Evolutionary conservation across 2,797 vertebrate species (phyloP).

Genomic region (Babyrousa celebensis): DNA sequence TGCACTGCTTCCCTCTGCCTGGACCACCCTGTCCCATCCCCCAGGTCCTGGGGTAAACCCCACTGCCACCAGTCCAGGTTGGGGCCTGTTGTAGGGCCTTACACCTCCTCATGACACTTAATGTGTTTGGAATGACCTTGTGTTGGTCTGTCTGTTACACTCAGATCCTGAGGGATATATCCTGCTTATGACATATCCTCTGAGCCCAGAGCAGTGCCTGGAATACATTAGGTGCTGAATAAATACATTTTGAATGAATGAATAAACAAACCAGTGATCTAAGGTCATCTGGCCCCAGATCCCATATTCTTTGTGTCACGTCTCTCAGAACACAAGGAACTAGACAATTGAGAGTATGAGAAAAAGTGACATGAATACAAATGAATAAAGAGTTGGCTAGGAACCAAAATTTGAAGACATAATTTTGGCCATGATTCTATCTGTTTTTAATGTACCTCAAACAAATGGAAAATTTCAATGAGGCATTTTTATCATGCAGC

Average conservation of each 20-base stretch:
- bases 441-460: conserved; percentile 44
- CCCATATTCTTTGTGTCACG: not conserved
- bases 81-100: not conserved
- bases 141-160: not conserved
- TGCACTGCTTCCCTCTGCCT: not conserved
- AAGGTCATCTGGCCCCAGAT: not conserved
- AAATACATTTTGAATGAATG: not conserved
- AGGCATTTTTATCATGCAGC: not conserved
- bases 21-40: too few relatives aligned
- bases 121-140: not conserved
- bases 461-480: conserved; percentile 11
- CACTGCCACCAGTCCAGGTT: not conserved
- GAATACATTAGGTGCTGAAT: not conserved
- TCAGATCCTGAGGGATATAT: not conserved
- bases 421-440: not conserved
- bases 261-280: not conserved
- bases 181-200: not conserved
- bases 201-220: not conserved
- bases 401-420: conserved; percentile 32
- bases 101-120: not conserved
- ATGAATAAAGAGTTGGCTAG: not conserved
- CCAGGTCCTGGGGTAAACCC: conserved; percentile 10
- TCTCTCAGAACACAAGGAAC: not conserved
- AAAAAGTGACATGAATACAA: not conserved
- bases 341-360: not conserved